A percentile compares a stretch with the other conserved stretches of the same genome.
Conservation (phyloP, 2,888 invertebrate species). For the Calameuta pallipes region DNA sequence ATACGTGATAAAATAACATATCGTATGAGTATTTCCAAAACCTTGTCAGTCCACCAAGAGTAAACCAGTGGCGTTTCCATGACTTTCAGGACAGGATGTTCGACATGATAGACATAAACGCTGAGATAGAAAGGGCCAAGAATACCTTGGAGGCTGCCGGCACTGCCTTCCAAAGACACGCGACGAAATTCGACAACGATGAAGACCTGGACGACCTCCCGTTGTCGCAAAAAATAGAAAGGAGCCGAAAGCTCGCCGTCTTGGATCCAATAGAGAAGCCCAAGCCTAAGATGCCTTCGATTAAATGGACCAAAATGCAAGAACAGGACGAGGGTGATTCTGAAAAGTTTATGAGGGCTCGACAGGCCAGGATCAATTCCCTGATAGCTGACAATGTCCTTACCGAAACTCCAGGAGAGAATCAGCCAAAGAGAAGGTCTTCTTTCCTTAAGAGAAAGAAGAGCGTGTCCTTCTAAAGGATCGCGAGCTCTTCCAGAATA, state of each 20-base stretch:
- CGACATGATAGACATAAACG: conserved; percentile 60
- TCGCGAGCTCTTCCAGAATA: not conserved
- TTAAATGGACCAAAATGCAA: conserved; percentile 50
- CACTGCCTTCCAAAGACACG: conserved; percentile 54
- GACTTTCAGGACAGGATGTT: conserved; percentile 57
- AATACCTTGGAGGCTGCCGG: conserved; percentile 55
- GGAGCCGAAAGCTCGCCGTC: conserved; percentile 45
- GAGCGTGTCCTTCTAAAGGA: conserved; percentile 54
- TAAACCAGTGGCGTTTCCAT: not conserved
- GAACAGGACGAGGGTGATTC: conserved; percentile 32
- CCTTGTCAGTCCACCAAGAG: not conserved
- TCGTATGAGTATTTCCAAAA: not conserved
- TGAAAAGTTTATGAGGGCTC: conserved; percentile 21
- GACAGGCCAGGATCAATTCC: conserved; percentile 44
- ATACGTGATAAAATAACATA: not conserved
- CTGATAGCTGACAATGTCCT: conserved; percentile 42
- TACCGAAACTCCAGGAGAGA: conserved; percentile 30
- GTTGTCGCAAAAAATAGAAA: conserved; percentile 45
- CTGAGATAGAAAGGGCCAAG: conserved; percentile 59
- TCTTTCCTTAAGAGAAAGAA: conserved; percentile 55
- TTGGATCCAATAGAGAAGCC: conserved; percentile 30
- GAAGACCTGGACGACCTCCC: conserved; percentile 36
- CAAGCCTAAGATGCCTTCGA: conserved; percentile 23
- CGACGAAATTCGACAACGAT: conserved; percentile 57
- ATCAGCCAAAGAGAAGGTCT: conserved; percentile 41